phyloP scores from a whole-genome alignment of 1,140 invertebrate genomes.

The Holcopasites calliopsidis region DNA sequence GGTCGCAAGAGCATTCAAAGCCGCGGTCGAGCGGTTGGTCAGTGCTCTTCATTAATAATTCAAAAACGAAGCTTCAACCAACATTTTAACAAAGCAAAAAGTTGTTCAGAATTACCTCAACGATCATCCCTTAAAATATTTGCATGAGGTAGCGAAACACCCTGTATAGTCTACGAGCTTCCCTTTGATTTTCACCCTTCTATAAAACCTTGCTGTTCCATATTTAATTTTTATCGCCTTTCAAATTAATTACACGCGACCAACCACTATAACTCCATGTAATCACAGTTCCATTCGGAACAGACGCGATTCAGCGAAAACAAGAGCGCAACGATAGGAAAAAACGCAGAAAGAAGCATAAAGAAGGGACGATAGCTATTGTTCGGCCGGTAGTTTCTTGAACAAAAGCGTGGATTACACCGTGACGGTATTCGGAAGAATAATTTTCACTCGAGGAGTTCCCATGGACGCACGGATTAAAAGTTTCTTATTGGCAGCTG shows the following conservation, averaged over 20 bases:
- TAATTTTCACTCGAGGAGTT: slow-evolving; percentile 51
- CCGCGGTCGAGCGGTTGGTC: too few species aligned
- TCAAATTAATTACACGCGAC: neutral
- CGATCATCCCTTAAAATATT: too few species aligned
- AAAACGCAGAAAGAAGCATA: neutral
- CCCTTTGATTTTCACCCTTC: neutral
- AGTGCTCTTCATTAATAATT: too few species aligned
- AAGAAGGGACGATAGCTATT: neutral
- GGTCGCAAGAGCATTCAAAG: too few species aligned
- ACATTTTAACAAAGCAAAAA: too few species aligned
- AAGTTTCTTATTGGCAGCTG: slow-evolving; percentile 67
- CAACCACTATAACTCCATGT: too few species aligned
- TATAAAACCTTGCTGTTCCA: too few species aligned
- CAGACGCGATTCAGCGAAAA: neutral
- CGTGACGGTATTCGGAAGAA: slow-evolving; percentile 48
- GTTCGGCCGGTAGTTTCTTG: neutral
- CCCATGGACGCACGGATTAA: slow-evolving; percentile 62
- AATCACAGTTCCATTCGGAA: neutral
- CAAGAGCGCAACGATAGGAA: neutral
- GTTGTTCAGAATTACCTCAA: too few species aligned
- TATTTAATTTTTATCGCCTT: neutral
- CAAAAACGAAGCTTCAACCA: too few species aligned
- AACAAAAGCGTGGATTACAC: slow-evolving; percentile 13
- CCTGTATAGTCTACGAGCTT: neutral
- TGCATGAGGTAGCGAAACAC: too few species aligned